Conservation (phyloP, 2,888 invertebrate genomes). For the Xestia rhomboidea region DNA sequence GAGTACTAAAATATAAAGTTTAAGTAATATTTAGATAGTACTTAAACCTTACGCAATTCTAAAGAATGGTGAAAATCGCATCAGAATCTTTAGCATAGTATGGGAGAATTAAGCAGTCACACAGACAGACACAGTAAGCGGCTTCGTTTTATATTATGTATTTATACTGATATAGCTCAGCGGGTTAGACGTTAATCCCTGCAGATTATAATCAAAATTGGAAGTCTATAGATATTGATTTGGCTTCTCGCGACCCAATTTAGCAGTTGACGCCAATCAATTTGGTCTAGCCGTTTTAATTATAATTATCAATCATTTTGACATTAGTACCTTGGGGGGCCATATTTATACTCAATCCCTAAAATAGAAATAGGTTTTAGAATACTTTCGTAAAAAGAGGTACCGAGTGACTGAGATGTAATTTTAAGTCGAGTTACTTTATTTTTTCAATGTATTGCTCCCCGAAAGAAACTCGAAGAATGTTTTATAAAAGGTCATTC, state of each 20-base stretch:
- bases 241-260: slow-evolving; percentile 31
- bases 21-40: neutral
- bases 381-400: neutral
- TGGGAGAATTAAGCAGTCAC: neutral
- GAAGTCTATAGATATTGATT: slow-evolving; percentile 40
- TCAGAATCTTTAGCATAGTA: neutral
- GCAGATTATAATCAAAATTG: slow-evolving; percentile 36
- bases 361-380: neutral
- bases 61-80: neutral
- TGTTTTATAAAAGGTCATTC: neutral
- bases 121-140: neutral
- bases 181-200: slow-evolving; percentile 24
- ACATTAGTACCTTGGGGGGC: neutral
- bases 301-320: slow-evolving; percentile 23
- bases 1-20: too few species aligned
- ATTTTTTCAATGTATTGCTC: neutral
- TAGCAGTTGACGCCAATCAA: slow-evolving; percentile 21
- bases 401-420: too few species aligned
- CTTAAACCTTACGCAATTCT: neutral
- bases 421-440: neutral
- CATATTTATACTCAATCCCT: neutral
- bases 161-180: neutral
- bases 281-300: slow-evolving; percentile 2
- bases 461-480: slow-evolving; percentile 5
- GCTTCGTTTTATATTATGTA: slow-evolving; percentile 2